Evolutionary conservation across 2,113 vertebrate genomes (phyloP), one percentile per base, ranked within the genome.

Genomic region (Brachionichthys hirsutus): DNA sequence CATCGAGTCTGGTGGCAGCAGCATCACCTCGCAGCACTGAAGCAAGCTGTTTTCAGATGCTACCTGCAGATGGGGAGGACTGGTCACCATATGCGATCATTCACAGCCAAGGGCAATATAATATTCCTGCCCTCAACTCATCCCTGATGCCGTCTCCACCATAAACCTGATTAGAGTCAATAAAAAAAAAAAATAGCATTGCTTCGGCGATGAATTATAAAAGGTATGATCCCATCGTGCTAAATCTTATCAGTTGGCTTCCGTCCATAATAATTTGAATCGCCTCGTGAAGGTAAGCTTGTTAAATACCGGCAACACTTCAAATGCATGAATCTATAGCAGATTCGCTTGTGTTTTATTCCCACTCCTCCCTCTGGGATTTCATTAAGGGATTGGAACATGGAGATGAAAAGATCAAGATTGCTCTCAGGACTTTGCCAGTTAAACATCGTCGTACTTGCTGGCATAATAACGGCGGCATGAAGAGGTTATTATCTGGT

Each of bases 391-490:
- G 73, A 71, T 46, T 60, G 56, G 19, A 62, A 64, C 53, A 20
- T 56, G 34, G 16, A 75, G 75, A 80, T 73, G 70, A 79, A 66
- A 60, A 77, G 73, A 80, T 77, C 65, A 75, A 74, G 24, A 44
- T 41, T 9, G 20, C 70, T 52, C 47, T 52, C 52, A 79, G 73
- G 73, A 70, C 41, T 64, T 10, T 20, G 51, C 51, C 65, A 71
- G 55, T 59, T 68, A 36, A 54, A 64, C 48, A 40, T 54, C 66
- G 13, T 34, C 24, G 10, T 3, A 42, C 19, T 40, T 65, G 58
- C 48, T 56, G 53, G 57, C 52, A 48, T 62, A 67, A 63, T 11
- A n/a, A 15, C 9, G 11, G 49, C 4, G 14, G 45, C n/a, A 18
- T 51, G 19, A 54, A 63, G 54, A 36, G 16, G 53, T 62, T 55